Base-by-base conservation (phyloP, 2,797 vertebrate genomes). In the Xerus rutilus region DNA sequence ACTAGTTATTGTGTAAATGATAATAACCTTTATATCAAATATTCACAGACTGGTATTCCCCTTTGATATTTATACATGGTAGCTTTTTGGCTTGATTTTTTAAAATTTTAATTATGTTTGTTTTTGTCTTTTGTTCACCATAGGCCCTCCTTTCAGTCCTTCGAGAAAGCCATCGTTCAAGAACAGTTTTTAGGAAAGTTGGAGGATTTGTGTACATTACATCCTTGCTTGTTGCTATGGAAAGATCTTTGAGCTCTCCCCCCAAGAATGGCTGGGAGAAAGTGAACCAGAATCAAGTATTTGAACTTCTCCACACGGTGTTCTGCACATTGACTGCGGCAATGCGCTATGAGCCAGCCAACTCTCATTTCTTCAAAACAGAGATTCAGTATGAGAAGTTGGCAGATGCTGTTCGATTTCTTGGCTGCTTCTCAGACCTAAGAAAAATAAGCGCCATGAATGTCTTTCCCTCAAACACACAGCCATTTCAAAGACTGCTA, bases 381-480 rank as follows among this genome's bases (percentile, higher is more conserved):
- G 99, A 99, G 98, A 99, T 99, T 98, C 99, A 99, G 98, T 99
- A 99, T 13, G 99, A 99, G 98, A 99, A 99, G 98, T 98, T 99
- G 98, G 99, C 99, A 0, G 99, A 99, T 87, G 99, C 99, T 0
- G 99, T 99, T 87, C 99, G 99, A 94, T 99, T 99, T 89, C 99
- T 99, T 89, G 99, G 99, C 96, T 99, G 99, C 98, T 99, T 99
- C 98, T 99, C 99, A 7, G 99, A 99, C 95, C 98, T 98, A 4
- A 99, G 99, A 98, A 99, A 99, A 98, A 99, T 99, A 87, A 99
- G 98, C 62, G 98, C 99, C 49, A 99, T 99, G 54, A 97, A 98
- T 57, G 99, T 99, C 97, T 99, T 99, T 97, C 99, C 99, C 78
- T 99, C 99, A 86, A 99, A 99, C 74, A 99, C 99, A 57, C 99